Conservation (phyloP, 2,113 vertebrate genomes). For the Limanda limanda region DNA sequence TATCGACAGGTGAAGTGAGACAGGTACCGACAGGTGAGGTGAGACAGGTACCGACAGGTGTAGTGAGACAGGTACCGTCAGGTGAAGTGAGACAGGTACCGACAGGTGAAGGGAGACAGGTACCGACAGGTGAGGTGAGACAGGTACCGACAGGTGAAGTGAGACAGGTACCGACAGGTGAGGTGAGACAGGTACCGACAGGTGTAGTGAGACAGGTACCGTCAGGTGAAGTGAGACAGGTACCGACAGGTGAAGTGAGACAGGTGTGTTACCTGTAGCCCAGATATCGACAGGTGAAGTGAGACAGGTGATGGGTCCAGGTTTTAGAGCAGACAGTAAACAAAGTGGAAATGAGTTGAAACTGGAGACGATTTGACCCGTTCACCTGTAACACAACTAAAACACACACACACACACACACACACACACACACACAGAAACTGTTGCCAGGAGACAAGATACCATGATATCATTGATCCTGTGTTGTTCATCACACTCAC, state of each 20-base stretch:
- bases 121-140: slow-evolving; percentile 50
- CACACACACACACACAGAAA: slow-evolving; percentile 11
- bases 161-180: slow-evolving; percentile 82
- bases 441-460: not conserved
- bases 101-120: slow-evolving; percentile 84
- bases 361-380: slow-evolving; percentile 54
- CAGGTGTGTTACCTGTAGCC: slow-evolving; percentile 85
- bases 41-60: slow-evolving; percentile 83
- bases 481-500: slow-evolving; percentile 73
- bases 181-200: slow-evolving; percentile 82
- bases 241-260: slow-evolving; percentile 79
- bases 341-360: slow-evolving; percentile 48
- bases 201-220: slow-evolving; percentile 69
- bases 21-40: slow-evolving; percentile 72
- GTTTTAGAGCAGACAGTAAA: slow-evolving; percentile 74
- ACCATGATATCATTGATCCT: not conserved
- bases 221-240: slow-evolving; percentile 79
- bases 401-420: slow-evolving; percentile 32
- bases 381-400: slow-evolving; percentile 60
- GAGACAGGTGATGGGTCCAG: slow-evolving; percentile 83
- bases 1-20: slow-evolving; percentile 79
- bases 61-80: slow-evolving; percentile 80
- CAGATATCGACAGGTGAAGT: slow-evolving; percentile 85
- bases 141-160: slow-evolving; percentile 79
- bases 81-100: slow-evolving; percentile 77